Base-by-base conservation (phyloP, 2,797 vertebrate genomes). In the Antennarius maculatus region DNA sequence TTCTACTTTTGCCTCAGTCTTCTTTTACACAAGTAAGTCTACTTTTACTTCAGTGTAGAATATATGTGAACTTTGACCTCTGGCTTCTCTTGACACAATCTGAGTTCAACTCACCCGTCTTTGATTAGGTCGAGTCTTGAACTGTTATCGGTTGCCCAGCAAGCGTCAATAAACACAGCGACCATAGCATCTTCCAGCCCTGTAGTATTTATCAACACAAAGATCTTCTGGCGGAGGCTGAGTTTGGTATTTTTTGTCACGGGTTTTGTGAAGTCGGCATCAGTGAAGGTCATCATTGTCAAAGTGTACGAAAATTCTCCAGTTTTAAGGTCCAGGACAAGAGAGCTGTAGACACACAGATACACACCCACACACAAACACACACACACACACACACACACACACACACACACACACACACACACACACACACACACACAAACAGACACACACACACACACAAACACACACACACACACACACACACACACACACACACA, bases 141-240 rank as follows among this genome's bases (percentile, higher is more conserved):
- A 0, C 2, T 2, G 13, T 64, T 1, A 1, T 42, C 7, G 0
- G 71, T 74, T 4, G 71, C 74, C 77, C 80, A 85, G 69, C 83
- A 82, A 48, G 71, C 73, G 11, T 82, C 57, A 0, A 45, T 80
- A 50, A 82, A 71, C 43, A 78, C 0, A 11, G 66, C 13, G 0
- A 82, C 46, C 2, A 41, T 0, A 0, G 27, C 15, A 6, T 1
- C 49, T 2, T 80, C 77, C 49, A 85, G 66, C 9, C 69, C 79
- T 0, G 55, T 4, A 0, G 74, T 54, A 4, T 37, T 12, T 45
- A 85, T 54, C 60, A 74, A 54, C 53, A 85, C 70, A 62, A 69
- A 82, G 56, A 85, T 41, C 69, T 13, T 69, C 58, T 81, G 60
- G 27, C 76, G 8, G 3, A 8, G 39, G 23, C 23, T 2, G 23